These are phyloP conservation scores for Sandelia bainsii DNA, from an alignment of 2,797 vertebrate genomes.

Conservation along the genomic window DNA sequence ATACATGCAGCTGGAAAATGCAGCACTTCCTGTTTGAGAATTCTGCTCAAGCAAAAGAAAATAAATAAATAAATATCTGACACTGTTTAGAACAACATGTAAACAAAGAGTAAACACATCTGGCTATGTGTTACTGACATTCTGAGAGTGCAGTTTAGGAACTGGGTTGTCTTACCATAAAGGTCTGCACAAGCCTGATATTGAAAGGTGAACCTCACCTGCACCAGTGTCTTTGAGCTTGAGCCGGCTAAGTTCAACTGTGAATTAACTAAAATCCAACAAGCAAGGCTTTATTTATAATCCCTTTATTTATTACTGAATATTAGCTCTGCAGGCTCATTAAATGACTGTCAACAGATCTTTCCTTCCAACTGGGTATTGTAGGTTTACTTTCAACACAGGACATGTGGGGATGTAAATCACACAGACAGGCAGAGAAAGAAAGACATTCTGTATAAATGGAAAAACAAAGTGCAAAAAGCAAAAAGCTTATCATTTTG, in stretches of 20 bases:
- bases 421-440: neutral
- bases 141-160: neutral
- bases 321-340: neutral
- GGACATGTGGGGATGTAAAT: neutral
- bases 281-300: too few species aligned
- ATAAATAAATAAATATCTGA: neutral
- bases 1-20: slow-evolving; percentile 6
- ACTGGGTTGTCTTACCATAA: neutral
- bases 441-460: too few species aligned
- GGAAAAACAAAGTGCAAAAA: too few species aligned
- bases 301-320: neutral
- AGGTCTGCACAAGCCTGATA: neutral
- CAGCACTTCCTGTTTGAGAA: slow-evolving; percentile 42
- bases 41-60: slow-evolving; percentile 8
- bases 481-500: too few species aligned
- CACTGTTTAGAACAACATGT: slow-evolving; percentile 45
- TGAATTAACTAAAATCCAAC: neutral
- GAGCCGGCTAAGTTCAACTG: neutral
- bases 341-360: neutral
- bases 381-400: neutral
- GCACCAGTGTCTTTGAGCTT: neutral
- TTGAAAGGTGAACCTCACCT: neutral
- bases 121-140: slow-evolving; percentile 8
- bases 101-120: slow-evolving; percentile 28
- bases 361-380: neutral